phyloP scores from a whole-genome alignment of 1,140 invertebrate genomes.

The Nebria ingens region DNA sequence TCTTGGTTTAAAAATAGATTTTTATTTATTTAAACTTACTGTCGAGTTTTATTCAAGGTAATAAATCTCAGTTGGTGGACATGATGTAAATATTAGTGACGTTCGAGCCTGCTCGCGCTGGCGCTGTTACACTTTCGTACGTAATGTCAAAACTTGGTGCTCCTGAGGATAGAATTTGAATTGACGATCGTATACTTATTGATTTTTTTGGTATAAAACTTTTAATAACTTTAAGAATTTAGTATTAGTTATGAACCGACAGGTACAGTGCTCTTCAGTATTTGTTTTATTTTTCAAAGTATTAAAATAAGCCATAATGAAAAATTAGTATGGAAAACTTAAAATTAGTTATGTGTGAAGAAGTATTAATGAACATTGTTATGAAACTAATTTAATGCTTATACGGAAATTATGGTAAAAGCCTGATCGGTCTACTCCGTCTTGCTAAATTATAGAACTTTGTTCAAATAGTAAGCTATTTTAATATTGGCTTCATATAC shows the following conservation, averaged over 20 bases:
- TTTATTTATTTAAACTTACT: conserved; percentile 6
- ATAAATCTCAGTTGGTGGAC: background rate
- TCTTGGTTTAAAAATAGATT: background rate
- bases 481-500: no score
- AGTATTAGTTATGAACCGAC: background rate
- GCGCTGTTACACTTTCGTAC: background rate
- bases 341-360: no score
- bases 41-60: conserved; percentile 1
- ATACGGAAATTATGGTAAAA: no score
- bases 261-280: background rate
- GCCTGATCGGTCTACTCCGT: no score
- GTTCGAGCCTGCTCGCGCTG: background rate
- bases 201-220: background rate
- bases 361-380: no score
- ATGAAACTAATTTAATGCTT: no score
- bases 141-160: no score
- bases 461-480: no score
- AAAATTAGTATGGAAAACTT: no score
- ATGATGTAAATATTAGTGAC: conserved; percentile 1
- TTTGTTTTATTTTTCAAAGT: no score
- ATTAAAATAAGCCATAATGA: no score
- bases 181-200: background rate
- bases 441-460: no score
- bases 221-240: background rate
- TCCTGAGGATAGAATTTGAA: background rate